Evolutionary conservation across 2,113 vertebrate genomes (phyloP).

Genomic region (Tapirus terrestris): DNA sequence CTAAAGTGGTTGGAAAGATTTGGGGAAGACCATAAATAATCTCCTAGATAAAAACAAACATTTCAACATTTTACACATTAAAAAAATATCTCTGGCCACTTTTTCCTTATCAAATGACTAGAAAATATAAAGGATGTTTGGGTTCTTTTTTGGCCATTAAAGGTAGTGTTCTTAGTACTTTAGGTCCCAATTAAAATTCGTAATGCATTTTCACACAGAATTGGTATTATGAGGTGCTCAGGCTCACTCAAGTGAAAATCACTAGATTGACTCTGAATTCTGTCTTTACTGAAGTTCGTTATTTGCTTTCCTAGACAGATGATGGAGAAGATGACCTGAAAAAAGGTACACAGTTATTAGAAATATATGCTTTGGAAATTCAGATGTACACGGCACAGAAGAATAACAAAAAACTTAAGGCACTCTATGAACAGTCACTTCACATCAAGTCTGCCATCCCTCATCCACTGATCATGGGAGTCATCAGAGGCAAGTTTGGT

Average conservation of each 20-base stretch:
- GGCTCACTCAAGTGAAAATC: slow-evolving; percentile 17
- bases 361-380: slow-evolving; percentile 99
- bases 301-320: slow-evolving; percentile 91
- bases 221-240: not conserved
- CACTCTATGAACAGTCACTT: slow-evolving; percentile 98
- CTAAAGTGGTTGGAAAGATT: slow-evolving; percentile 25
- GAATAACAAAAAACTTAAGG: slow-evolving; percentile 99
- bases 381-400: slow-evolving; percentile 99
- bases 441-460: slow-evolving; percentile 99
- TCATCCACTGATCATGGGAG: slow-evolving; percentile 99
- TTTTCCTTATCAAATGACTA: not conserved
- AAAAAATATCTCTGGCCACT: not conserved
- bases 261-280: slow-evolving; percentile 19
- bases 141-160: slow-evolving; percentile 12
- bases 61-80: slow-evolving; percentile 3
- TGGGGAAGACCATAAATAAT: slow-evolving; percentile 21
- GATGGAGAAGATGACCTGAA: slow-evolving; percentile 99
- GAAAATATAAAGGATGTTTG: not conserved
- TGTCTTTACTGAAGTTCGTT: slow-evolving; percentile 42
- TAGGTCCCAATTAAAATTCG: not conserved
- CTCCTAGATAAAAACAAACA: slow-evolving; percentile 11
- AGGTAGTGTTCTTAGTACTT: not conserved
- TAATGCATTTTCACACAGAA: not conserved
- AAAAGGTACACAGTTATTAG: slow-evolving; percentile 98
- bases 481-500: slow-evolving; percentile 94